A percentile compares a stretch with the other conserved stretches of the same genome.
Conservation (phyloP, 2,888 invertebrate genomes). For the Argyresthia goedartella region DNA sequence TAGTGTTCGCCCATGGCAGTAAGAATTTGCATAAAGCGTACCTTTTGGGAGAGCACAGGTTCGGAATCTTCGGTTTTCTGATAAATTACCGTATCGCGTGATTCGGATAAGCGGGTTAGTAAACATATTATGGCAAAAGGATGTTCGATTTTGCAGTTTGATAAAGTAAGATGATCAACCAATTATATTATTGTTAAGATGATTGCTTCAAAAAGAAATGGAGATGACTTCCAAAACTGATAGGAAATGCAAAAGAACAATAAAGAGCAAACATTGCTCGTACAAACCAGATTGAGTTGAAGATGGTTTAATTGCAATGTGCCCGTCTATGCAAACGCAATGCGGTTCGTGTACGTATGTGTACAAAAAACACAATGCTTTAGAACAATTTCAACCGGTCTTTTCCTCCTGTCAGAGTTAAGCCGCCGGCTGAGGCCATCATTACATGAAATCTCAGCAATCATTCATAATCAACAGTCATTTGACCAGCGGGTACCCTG, state of each 20-base stretch:
- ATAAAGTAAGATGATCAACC: no score
- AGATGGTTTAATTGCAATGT: no score
- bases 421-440: slow-evolving; percentile 40
- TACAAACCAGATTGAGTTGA: no score
- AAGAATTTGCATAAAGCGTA: slow-evolving; percentile 32
- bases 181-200: no score
- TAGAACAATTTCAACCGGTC: slow-evolving; percentile 26
- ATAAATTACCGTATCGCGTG: slow-evolving; percentile 11
- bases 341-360: slow-evolving; percentile 1
- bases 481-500: slow-evolving; percentile 52
- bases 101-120: neutral
- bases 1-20: slow-evolving; percentile 16
- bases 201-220: no score
- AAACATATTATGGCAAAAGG: neutral
- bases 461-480: slow-evolving; percentile 64
- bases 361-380: slow-evolving; percentile 11
- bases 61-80: slow-evolving; percentile 25
- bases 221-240: no score
- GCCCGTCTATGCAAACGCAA: no score
- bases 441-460: slow-evolving; percentile 64
- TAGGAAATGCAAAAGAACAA: no score
- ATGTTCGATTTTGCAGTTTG: slow-evolving; percentile 6
- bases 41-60: slow-evolving; percentile 17
- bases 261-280: no score
- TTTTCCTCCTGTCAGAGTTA: slow-evolving; percentile 46